These are phyloP conservation scores for Papilio machaon DNA, from an alignment of 1,140 invertebrate species.

Conservation along the genomic window DNA sequence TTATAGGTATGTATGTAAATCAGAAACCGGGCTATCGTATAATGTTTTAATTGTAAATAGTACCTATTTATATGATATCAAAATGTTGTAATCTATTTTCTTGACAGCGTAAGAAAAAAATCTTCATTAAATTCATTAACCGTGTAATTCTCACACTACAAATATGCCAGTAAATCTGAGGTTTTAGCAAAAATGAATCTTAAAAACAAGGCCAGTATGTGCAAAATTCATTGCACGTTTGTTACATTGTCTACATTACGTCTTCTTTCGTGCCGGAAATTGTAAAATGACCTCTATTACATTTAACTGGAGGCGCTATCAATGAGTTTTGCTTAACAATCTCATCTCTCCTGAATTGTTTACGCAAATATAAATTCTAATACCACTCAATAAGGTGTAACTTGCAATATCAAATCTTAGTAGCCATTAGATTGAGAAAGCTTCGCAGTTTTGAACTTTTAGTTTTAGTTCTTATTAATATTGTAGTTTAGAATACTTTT, in stretches of 20 bases:
- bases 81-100: slow-evolving; percentile 15
- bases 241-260: neutral
- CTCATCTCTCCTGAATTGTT: neutral
- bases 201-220: neutral
- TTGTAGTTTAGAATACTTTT: slow-evolving; percentile 29
- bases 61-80: slow-evolving; percentile 4
- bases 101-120: neutral
- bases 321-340: slow-evolving; percentile 29
- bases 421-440: slow-evolving; percentile 11
- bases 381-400: neutral
- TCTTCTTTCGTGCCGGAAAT: slow-evolving; percentile 25
- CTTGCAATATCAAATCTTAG: neutral
- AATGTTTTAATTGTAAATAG: neutral
- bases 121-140: slow-evolving; percentile 39
- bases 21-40: neutral
- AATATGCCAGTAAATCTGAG: neutral
- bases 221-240: neutral
- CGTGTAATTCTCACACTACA: slow-evolving; percentile 40
- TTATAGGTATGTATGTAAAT: neutral
- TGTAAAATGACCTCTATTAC: slow-evolving; percentile 34
- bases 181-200: neutral
- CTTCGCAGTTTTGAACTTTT: neutral
- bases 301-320: slow-evolving; percentile 19
- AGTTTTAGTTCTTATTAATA: neutral
- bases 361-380: neutral